phyloP scores from a whole-genome alignment of 2,797 vertebrate genomes.

The Craterocephalus amniculus region DNA sequence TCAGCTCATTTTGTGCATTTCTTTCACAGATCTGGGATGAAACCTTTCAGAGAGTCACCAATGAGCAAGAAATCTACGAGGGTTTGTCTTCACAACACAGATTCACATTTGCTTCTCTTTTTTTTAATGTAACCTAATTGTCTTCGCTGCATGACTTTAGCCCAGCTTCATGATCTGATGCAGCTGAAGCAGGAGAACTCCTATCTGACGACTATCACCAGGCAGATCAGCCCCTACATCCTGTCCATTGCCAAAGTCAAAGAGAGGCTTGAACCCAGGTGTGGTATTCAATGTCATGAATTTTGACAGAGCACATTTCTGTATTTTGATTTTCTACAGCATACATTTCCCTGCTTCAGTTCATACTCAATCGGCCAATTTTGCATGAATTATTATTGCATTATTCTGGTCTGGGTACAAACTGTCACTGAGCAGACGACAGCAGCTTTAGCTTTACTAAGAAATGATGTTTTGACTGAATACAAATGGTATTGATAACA shows the following conservation, averaged over 20 bases:
- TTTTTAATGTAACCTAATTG: neutral
- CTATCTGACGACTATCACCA: slow-evolving; percentile 89
- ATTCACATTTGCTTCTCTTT: neutral
- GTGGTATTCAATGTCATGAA: slow-evolving; percentile 11
- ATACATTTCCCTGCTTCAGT: too few relatives aligned
- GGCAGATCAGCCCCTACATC: slow-evolving; percentile 92
- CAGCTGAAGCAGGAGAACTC: slow-evolving; percentile 93
- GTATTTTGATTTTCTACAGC: neutral
- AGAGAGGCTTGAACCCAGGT: slow-evolving; percentile 94
- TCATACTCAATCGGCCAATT: neutral
- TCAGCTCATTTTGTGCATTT: neutral
- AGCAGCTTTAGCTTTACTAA: neutral
- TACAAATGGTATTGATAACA: neutral
- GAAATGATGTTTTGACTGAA: neutral
- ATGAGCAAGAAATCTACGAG: slow-evolving; percentile 96
- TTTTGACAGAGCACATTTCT: neutral
- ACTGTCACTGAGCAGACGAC: neutral
- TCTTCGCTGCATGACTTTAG: slow-evolving; percentile 61
- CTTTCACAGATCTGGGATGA: slow-evolving; percentile 90
- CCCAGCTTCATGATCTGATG: slow-evolving; percentile 91
- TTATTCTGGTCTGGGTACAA: neutral
- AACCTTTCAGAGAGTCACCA: slow-evolving; percentile 90
- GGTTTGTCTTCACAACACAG: slow-evolving; percentile 74
- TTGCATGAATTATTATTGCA: too few relatives aligned
- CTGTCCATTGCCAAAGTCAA: slow-evolving; percentile 94